Conservation (phyloP, 2,113 vertebrate species). For the Carettochelys insculpta region DNA sequence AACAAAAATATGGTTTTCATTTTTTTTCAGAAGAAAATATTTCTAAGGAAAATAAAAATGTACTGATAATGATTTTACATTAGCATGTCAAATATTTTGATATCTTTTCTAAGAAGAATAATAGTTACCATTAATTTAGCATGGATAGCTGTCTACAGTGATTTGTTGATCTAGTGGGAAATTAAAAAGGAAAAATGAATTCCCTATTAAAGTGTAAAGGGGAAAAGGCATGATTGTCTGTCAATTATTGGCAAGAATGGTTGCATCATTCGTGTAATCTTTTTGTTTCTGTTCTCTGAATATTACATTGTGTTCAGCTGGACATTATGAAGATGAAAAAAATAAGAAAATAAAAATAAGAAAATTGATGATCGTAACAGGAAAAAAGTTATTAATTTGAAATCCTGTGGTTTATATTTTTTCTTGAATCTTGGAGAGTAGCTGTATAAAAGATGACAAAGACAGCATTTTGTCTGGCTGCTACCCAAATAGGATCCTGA, state of each 20-base stretch:
- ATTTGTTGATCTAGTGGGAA: not conserved
- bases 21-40: not conserved
- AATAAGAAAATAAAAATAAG: too few species aligned
- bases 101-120: not conserved
- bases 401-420: not conserved
- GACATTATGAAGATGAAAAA: constrained; percentile 41
- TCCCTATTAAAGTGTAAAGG: not conserved
- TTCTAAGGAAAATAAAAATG: constrained; percentile 12
- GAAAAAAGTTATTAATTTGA: not conserved
- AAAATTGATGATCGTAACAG: constrained; percentile 38
- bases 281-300: not conserved
- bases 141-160: not conserved
- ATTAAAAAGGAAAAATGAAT: not conserved
- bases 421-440: not conserved
- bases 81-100: constrained; percentile 5
- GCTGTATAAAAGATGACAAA: constrained; percentile 11
- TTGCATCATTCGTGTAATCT: constrained; percentile 28
- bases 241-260: not conserved
- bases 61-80: not conserved
- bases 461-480: not conserved
- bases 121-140: not conserved
- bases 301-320: constrained; percentile 25
- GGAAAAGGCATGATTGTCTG: not conserved
- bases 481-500: not conserved
- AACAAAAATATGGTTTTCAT: constrained; percentile 2